phyloP scores from a whole-genome alignment of 2,888 invertebrate genomes.

The Polietes domitor region DNA sequence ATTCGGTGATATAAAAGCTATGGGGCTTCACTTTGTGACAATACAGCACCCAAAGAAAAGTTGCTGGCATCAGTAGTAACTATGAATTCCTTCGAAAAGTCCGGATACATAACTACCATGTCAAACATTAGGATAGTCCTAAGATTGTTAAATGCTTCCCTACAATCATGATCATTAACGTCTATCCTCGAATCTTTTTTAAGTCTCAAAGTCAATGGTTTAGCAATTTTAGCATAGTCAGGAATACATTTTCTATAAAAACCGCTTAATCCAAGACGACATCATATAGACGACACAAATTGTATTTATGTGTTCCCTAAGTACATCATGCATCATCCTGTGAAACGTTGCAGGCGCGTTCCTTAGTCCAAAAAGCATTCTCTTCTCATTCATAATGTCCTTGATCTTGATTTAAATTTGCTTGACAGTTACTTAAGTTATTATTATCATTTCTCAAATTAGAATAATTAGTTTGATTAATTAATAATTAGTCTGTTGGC shows the following conservation, averaged over 20 bases:
- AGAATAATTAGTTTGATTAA: too few relatives aligned
- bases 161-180: conserved; percentile 33
- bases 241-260: conserved; percentile 68
- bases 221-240: conserved; percentile 66
- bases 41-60: neutral
- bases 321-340: neutral
- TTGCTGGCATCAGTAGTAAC: conserved; percentile 56
- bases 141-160: conserved; percentile 48
- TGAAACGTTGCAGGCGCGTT: conserved; percentile 13
- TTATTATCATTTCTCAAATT: too few relatives aligned
- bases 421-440: too few relatives aligned
- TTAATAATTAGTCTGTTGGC: conserved; percentile 9
- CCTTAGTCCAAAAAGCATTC: conserved; percentile 17
- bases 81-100: conserved; percentile 65
- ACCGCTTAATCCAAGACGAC: conserved; percentile 69
- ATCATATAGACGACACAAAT: conserved; percentile 42
- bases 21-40: conserved; percentile 65
- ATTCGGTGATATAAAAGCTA: conserved; percentile 68
- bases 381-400: conserved; percentile 3
- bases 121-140: conserved; percentile 69
- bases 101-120: conserved; percentile 66
- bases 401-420: too few relatives aligned
- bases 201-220: conserved; percentile 65
- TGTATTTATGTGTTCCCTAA: conserved; percentile 8
- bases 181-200: conserved; percentile 53